These are phyloP conservation scores for Leptinotarsa undecemlineata DNA, from an alignment of 1,140 invertebrate species.

Conservation along the genomic window DNA sequence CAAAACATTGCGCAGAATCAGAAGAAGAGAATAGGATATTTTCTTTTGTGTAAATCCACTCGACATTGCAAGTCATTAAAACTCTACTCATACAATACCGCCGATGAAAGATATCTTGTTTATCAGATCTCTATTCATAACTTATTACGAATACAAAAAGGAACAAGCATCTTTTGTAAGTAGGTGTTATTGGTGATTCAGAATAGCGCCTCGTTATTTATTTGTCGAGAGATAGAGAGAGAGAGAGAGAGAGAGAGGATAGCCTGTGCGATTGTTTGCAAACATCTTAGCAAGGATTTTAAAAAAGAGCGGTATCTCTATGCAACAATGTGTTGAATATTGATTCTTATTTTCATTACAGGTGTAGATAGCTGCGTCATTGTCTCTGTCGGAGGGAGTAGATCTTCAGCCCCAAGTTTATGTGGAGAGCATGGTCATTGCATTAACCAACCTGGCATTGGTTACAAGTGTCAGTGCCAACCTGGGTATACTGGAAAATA, in stretches of 20 bases:
- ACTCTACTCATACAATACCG: neutral
- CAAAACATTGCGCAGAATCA: conserved; percentile 8
- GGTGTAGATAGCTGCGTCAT: conserved; percentile 60
- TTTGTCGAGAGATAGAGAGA: neutral
- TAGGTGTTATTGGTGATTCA: conserved; percentile 16
- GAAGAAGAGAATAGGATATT: conserved; percentile 9
- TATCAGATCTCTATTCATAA: conserved; percentile 17
- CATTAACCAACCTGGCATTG: conserved; percentile 64
- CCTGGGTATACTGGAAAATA: conserved; percentile 77
- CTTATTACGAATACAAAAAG: conserved; percentile 11
- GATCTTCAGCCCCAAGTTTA: conserved; percentile 53
- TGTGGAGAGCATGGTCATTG: conserved; percentile 84
- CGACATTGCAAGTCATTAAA: conserved; percentile 16
- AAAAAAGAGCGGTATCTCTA: no score
- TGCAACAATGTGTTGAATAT: no score
- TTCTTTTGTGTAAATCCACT: conserved; percentile 15
- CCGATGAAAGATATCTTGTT: conserved; percentile 19
- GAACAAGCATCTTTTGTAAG: conserved; percentile 7
- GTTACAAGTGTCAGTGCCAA: conserved; percentile 73
- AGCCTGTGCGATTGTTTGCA: conserved; percentile 9
- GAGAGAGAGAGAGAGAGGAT: neutral
- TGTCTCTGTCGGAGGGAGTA: conserved; percentile 54
- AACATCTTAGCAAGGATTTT: neutral
- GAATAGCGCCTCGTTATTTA: neutral
- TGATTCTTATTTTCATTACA: conserved; percentile 35